Evolutionary conservation across 2,113 vertebrate species (phyloP).

Genomic region (Bubo bubo): DNA sequence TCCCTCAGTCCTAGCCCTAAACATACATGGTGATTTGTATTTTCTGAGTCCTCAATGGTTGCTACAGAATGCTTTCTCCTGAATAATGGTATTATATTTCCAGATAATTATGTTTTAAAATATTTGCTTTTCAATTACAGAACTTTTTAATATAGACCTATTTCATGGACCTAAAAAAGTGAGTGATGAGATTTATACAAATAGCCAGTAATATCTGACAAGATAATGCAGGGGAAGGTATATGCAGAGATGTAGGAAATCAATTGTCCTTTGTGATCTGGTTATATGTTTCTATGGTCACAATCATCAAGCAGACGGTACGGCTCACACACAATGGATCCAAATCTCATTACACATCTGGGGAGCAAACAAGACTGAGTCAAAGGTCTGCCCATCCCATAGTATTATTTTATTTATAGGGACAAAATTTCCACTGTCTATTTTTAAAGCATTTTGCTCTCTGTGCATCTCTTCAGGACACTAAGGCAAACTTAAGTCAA

Average conservation of each 20-base stretch:
- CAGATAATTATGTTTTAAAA: neutral
- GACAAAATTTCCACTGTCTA: neutral
- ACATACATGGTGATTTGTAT: neutral
- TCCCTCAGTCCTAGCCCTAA: neutral
- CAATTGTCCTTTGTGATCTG: neutral
- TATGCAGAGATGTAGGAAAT: neutral
- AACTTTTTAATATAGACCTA: neutral
- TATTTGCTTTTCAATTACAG: neutral
- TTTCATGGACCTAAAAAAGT: neutral
- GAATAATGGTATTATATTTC: neutral
- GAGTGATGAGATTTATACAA: neutral
- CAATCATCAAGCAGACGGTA: neutral
- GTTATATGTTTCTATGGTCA: neutral
- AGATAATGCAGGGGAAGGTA: neutral
- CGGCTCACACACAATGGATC: neutral
- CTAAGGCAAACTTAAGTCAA: neutral
- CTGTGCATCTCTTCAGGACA: neutral
- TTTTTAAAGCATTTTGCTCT: neutral
- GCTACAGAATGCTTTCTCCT: neutral
- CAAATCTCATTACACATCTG: neutral
- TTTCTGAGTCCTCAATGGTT: neutral
- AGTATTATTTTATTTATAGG: neutral
- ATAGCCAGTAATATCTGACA: neutral
- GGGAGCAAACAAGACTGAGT: neutral
- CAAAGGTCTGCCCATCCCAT: neutral